Conservation (phyloP, 2,113 vertebrate species). For the Lynx canadensis region DNA sequence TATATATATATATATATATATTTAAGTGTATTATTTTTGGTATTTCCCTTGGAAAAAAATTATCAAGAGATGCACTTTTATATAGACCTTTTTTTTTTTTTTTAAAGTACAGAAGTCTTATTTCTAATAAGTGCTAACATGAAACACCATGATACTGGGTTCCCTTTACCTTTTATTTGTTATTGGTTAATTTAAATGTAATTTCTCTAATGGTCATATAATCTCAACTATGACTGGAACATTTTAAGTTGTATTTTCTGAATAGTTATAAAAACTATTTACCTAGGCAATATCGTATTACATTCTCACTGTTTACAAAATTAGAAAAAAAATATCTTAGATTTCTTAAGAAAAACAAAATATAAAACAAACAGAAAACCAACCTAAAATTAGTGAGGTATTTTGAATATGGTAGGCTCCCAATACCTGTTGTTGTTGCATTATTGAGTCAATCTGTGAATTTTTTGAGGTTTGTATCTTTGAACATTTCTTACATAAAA, state of each 20-base stretch:
- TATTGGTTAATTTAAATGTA: conserved; percentile 29
- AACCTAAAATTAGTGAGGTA: not conserved
- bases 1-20: not conserved
- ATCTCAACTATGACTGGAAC: not conserved
- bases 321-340: not conserved
- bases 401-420: not conserved
- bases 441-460: not conserved
- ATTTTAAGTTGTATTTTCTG: conserved; percentile 36
- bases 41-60: not conserved
- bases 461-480: not conserved
- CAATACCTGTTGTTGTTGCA: not conserved
- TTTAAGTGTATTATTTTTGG: not conserved
- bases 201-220: not conserved
- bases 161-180: not conserved
- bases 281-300: not conserved
- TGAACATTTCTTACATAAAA: not conserved
- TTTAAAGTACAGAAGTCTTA: not conserved
- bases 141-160: not conserved
- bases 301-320: not conserved
- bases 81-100: not conserved
- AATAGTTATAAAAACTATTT: not conserved
- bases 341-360: not conserved
- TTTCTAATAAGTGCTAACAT: not conserved
- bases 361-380: not conserved
- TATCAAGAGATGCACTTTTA: not conserved